Evolutionary conservation across 2,113 vertebrate species (phyloP).

Genomic region (Pleuronectes platessa): DNA sequence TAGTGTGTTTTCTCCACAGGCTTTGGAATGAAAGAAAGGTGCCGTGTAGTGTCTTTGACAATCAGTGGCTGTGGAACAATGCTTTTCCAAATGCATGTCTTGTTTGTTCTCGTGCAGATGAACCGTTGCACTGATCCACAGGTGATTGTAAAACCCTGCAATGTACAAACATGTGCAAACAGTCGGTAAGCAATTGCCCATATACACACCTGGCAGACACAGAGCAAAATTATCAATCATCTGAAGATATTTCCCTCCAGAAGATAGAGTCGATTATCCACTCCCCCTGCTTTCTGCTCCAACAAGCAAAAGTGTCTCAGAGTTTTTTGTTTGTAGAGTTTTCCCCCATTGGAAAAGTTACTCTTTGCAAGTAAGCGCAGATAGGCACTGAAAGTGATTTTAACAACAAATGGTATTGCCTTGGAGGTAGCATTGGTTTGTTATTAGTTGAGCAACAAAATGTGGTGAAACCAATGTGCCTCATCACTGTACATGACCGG

Average conservation of each 20-base stretch:
- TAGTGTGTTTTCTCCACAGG: background rate
- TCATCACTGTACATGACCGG: slow-evolving; percentile 13
- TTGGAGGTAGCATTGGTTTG: no score
- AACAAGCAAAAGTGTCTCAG: no score
- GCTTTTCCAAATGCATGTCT: no score
- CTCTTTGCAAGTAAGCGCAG: background rate
- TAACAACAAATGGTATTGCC: background rate
- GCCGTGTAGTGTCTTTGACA: background rate
- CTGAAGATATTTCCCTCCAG: no score
- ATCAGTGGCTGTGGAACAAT: no score
- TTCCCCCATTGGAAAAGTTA: slow-evolving; percentile 1
- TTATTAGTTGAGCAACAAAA: slow-evolving; percentile 9
- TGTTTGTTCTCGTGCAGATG: no score
- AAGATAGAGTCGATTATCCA: no score
- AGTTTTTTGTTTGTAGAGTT: no score
- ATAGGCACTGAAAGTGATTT: background rate
- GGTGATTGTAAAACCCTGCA: background rate
- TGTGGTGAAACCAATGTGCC: slow-evolving; percentile 11
- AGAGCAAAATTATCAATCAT: background rate
- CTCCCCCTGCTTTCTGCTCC: no score
- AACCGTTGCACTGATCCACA: background rate
- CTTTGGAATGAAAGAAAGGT: background rate
- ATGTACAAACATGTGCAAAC: no score
- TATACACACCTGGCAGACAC: background rate
- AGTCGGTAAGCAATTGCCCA: background rate